Evolutionary conservation across 2,888 invertebrate species (phyloP).

Genomic region (Drosophila peninsularis): DNA sequence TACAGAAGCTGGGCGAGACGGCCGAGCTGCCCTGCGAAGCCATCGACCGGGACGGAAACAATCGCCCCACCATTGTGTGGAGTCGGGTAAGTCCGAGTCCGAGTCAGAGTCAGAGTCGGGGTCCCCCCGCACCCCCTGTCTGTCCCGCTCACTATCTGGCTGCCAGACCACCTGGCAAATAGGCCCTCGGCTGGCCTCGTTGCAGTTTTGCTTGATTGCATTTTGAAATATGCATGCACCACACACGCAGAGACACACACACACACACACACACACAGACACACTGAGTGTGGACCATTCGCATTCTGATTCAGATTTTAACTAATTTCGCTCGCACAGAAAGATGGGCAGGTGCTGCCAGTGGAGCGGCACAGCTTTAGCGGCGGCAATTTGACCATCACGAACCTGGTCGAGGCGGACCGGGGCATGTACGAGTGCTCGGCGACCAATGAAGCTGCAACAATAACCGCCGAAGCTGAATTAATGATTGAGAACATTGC

Average conservation of each 20-base stretch:
- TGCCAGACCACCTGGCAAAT: slow-evolving; percentile 28
- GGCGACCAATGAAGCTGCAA: slow-evolving; percentile 94
- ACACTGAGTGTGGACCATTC: not conserved
- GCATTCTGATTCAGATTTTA: slow-evolving; percentile 32
- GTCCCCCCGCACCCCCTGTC: too few relatives aligned
- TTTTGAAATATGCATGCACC: slow-evolving; percentile 66
- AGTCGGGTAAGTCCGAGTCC: slow-evolving; percentile 86
- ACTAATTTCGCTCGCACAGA: slow-evolving; percentile 85
- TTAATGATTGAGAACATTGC: slow-evolving; percentile 93
- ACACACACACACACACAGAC: slow-evolving; percentile 2
- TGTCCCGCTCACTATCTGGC: too few relatives aligned
- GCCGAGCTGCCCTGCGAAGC: slow-evolving; percentile 94
- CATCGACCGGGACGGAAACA: slow-evolving; percentile 88
- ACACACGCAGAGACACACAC: not conserved
- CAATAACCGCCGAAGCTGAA: slow-evolving; percentile 92
- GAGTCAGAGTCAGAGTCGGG: not conserved
- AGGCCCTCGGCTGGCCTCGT: slow-evolving; percentile 17
- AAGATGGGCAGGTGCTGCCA: slow-evolving; percentile 90
- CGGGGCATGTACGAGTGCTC: slow-evolving; percentile 94
- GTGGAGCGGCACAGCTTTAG: slow-evolving; percentile 88
- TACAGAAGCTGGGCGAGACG: slow-evolving; percentile 91
- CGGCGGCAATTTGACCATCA: slow-evolving; percentile 93
- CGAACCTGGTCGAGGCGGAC: slow-evolving; percentile 92
- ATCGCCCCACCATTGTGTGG: slow-evolving; percentile 89
- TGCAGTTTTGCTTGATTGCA: slow-evolving; percentile 66